These are phyloP conservation scores for Drosophila seguyi DNA, from an alignment of 1,140 invertebrate genomes.

Conservation along the genomic window DNA sequence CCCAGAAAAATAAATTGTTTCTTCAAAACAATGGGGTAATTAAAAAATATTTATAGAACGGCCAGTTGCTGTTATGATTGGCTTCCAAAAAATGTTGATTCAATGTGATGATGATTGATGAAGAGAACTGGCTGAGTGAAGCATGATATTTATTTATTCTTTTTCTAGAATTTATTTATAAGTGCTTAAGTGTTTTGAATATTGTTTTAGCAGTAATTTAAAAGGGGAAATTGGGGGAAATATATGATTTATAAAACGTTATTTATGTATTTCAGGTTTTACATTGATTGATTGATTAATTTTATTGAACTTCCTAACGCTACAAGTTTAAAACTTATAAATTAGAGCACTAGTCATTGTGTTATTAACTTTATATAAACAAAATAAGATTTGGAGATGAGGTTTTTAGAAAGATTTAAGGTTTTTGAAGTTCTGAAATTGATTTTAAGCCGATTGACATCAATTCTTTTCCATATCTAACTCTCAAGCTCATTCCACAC, in stretches of 20 bases:
- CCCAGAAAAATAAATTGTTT: constrained; percentile 6
- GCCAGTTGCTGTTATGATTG: constrained; percentile 11
- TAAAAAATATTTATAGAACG: constrained; percentile 29
- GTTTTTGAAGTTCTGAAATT: too few species aligned
- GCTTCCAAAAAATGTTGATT: constrained; percentile 10
- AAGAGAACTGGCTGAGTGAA: background rate
- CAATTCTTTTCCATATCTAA: too few species aligned
- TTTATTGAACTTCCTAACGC: too few species aligned
- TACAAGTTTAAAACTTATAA: too few species aligned
- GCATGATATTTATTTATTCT: constrained; percentile 1
- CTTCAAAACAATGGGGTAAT: constrained; percentile 28
- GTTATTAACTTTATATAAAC: too few species aligned
- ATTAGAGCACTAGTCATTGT: too few species aligned
- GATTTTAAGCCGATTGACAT: too few species aligned
- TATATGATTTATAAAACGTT: background rate
- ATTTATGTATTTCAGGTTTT: background rate
- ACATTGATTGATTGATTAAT: too few species aligned
- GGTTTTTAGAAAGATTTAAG: too few species aligned
- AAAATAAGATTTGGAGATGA: too few species aligned
- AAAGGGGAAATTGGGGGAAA: background rate
- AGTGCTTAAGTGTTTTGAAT: background rate
- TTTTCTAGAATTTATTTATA: constrained; percentile 3
- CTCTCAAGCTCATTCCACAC: background rate
- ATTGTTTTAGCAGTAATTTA: background rate
- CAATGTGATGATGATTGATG: constrained; percentile 10